Percentiles rank a stretch among this genome's conserved stretches.
phyloP scores from a whole-genome alignment of 2,113 vertebrate genomes.

The Cyprinodon tularosa region DNA sequence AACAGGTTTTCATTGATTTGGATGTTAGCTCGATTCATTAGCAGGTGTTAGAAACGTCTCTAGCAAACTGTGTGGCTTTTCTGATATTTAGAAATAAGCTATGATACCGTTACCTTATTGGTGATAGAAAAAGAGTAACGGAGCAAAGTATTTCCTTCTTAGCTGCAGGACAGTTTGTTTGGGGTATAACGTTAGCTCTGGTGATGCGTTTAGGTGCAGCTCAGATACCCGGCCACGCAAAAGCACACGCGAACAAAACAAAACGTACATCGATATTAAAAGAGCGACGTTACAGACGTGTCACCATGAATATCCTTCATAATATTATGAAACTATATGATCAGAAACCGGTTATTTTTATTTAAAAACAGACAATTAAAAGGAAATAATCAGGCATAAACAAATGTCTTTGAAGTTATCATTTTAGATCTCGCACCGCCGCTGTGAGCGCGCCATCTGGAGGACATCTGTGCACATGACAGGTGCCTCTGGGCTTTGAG shows the following conservation, averaged over 20 bases:
- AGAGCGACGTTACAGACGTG: neutral
- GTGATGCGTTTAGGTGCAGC: conserved; percentile 24
- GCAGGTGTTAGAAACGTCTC: neutral
- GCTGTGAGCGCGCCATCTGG: conserved; percentile 11
- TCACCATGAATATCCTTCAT: neutral
- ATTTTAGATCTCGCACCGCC: neutral
- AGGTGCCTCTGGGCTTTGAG: no score
- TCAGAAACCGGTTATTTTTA: fast-evolving
- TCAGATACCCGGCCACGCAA: neutral
- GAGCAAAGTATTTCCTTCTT: neutral
- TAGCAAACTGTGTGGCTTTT: neutral
- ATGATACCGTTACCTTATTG: conserved; percentile 3
- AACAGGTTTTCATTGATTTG: conserved; percentile 60
- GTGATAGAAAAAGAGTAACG: neutral
- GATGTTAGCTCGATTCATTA: conserved; percentile 22
- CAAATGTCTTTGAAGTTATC: conserved; percentile 29
- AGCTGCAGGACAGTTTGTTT: neutral
- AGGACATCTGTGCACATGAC: neutral
- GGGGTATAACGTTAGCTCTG: conserved; percentile 16
- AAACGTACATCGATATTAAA: neutral
- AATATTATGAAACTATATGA: neutral
- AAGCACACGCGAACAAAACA: neutral
- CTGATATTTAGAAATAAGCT: neutral
- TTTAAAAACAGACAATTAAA: neutral
- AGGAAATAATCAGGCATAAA: fast-evolving